These are phyloP conservation scores for Sialia sialis DNA, from an alignment of 2,113 vertebrate genomes.

Conservation along the genomic window DNA sequence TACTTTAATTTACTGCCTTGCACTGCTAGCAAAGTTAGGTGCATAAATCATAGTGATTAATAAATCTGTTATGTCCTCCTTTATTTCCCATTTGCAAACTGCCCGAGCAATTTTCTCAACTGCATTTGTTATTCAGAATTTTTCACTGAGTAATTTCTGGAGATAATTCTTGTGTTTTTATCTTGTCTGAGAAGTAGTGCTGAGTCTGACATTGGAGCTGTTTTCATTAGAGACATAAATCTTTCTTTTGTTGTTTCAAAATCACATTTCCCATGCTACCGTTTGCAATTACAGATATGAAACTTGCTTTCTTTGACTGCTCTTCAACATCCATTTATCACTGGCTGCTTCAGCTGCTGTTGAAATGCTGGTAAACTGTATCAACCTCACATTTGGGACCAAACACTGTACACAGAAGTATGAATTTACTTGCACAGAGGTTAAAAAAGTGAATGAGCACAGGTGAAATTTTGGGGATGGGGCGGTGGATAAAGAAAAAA, in stretches of 20 bases:
- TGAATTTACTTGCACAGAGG: neutral
- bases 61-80: neutral
- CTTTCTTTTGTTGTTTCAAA: slow-evolving; percentile 22
- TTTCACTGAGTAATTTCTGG: slow-evolving; percentile 16
- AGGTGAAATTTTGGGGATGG: neutral
- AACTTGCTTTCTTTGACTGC: slow-evolving; percentile 20
- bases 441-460: neutral
- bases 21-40: neutral
- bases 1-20: neutral
- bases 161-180: slow-evolving; percentile 31
- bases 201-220: slow-evolving; percentile 28
- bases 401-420: neutral
- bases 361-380: neutral
- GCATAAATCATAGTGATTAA: neutral
- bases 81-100: neutral
- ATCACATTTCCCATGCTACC: slow-evolving; percentile 42
- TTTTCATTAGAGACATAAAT: slow-evolving; percentile 44
- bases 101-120: neutral
- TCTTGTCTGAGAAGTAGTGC: slow-evolving; percentile 34
- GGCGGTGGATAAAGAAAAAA: neutral
- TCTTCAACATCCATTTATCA: slow-evolving; percentile 23
- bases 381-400: neutral
- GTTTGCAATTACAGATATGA: slow-evolving; percentile 29
- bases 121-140: slow-evolving; percentile 17
- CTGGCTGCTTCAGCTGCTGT: neutral